phyloP scores from a whole-genome alignment of 2,113 vertebrate species.

The Procavia capensis region DNA sequence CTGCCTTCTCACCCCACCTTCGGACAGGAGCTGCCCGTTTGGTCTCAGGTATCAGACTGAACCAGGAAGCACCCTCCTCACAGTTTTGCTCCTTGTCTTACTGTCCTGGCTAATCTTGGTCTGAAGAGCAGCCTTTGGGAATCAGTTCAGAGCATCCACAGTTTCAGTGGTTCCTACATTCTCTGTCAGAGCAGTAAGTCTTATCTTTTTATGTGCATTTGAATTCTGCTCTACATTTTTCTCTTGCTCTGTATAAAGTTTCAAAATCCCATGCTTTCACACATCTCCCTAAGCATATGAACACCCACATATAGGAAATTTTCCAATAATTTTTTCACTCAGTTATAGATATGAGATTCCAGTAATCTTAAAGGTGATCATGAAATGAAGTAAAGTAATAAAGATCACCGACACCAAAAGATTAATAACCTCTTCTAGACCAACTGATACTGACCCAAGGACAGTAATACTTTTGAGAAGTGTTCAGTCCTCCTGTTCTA shows the following conservation, averaged over 20 bases:
- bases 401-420: background rate
- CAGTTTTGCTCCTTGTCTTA: no score
- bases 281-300: background rate
- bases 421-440: background rate
- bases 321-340: background rate
- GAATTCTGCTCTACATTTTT: no score
- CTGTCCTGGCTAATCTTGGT: no score
- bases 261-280: background rate
- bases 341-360: background rate
- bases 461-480: background rate
- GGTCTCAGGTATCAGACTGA: no score
- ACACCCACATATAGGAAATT: background rate
- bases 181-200: no score
- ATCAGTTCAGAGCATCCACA: no score
- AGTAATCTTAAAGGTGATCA: background rate
- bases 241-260: background rate
- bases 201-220: no score
- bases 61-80: no score
- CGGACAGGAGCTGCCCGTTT: no score
- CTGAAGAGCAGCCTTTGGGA: no score
- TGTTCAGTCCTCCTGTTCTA: background rate
- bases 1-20: no score
- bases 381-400: background rate
- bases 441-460: background rate
- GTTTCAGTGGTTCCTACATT: no score